phyloP scores from a whole-genome alignment of 2,888 invertebrate genomes.

The Petrolisthes cinctipes region DNA sequence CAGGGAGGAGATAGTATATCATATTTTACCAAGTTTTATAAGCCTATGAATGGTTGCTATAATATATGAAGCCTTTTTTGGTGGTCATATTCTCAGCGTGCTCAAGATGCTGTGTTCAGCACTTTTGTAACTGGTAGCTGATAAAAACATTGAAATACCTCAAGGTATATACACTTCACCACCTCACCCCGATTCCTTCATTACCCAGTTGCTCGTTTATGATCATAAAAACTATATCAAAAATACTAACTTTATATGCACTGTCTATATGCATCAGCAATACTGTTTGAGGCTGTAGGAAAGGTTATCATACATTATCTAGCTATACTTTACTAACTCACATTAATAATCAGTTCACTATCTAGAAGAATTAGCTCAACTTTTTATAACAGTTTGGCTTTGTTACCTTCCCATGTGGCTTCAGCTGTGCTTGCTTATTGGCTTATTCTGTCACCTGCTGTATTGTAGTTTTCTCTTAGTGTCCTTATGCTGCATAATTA shows the following conservation, averaged over 20 bases:
- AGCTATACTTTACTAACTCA: conserved; percentile 38
- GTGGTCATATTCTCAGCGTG: conserved; percentile 48
- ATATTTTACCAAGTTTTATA: conserved; percentile 60
- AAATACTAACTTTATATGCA: conserved; percentile 47
- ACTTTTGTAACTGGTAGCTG: conserved; percentile 57
- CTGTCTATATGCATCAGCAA: conserved; percentile 36
- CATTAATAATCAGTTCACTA: conserved; percentile 35
- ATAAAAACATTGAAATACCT: conserved; percentile 50
- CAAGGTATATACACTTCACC: conserved; percentile 43
- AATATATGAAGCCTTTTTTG: conserved; percentile 37
- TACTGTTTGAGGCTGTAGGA: conserved; percentile 33
- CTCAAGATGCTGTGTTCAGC: conserved; percentile 60
- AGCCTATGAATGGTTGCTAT: conserved; percentile 42
- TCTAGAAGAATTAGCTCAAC: conserved; percentile 28
- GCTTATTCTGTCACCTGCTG: conserved; percentile 17
- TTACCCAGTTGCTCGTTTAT: conserved; percentile 33
- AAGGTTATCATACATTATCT: conserved; percentile 17
- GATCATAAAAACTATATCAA: conserved; percentile 43
- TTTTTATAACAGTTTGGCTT: conserved; percentile 31
- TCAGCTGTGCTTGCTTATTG: conserved; percentile 19
- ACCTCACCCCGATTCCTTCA: conserved; percentile 1
- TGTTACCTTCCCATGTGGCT: conserved; percentile 26
- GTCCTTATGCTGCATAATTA: too few relatives aligned
- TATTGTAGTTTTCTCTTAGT: not conserved
- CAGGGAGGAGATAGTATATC: conserved; percentile 35